phyloP scores from a whole-genome alignment of 2,797 vertebrate genomes.

The Phrynocephalus forsythii region DNA sequence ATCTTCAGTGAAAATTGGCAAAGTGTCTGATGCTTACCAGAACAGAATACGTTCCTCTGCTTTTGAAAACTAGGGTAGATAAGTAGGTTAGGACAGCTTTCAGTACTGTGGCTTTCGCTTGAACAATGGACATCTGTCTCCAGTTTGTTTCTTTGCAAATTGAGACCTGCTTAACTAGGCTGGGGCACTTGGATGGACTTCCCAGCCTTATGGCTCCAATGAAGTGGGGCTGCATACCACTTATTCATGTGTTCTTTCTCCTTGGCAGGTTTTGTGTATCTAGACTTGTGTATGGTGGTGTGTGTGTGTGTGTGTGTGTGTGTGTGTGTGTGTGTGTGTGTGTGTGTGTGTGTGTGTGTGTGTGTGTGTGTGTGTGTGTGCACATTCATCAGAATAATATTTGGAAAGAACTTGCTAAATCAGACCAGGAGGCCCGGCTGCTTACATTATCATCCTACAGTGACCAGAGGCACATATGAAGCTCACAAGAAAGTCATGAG shows the following conservation, averaged over 20 bases:
- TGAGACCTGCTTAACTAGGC: not conserved
- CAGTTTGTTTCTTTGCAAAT: not conserved
- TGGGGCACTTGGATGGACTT: not conserved
- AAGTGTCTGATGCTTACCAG: not conserved
- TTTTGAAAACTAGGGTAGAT: slow-evolving; percentile 5
- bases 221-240: not conserved
- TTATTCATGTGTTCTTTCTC: not conserved
- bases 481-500: no score
- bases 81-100: not conserved
- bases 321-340: not conserved
- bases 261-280: no score
- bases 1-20: slow-evolving; percentile 8
- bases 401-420: no score
- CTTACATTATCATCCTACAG: no score
- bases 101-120: not conserved
- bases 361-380: not conserved
- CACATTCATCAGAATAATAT: not conserved
- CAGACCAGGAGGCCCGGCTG: no score
- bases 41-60: not conserved
- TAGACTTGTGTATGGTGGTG: not conserved
- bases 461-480: no score
- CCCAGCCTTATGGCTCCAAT: not conserved
- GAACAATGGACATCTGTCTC: not conserved
- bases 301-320: not conserved
- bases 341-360: not conserved